phyloP scores from a whole-genome alignment of 2,113 vertebrate genomes.

The Larimichthys polyactis region DNA sequence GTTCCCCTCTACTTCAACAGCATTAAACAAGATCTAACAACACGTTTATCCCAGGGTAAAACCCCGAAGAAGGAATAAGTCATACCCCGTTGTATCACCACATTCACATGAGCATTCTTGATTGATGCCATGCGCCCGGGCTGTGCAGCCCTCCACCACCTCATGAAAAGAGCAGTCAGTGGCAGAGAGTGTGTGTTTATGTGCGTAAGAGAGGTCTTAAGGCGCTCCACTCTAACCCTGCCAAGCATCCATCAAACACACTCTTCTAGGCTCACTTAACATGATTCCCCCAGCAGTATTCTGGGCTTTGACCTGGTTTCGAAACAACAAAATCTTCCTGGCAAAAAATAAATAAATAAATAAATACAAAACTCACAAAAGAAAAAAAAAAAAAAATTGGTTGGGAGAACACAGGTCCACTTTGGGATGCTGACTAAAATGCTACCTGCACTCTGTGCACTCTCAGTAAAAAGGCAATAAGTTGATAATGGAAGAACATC shows the following conservation, averaged over 20 bases:
- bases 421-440: constrained; percentile 27
- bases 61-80: constrained; percentile 35
- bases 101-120: constrained; percentile 62
- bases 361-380: not conserved
- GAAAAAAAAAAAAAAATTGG: not conserved
- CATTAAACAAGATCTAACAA: constrained; percentile 32
- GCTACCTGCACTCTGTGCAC: constrained; percentile 20
- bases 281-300: constrained; percentile 49
- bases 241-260: constrained; percentile 70
- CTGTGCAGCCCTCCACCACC: constrained; percentile 43
- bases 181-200: constrained; percentile 36
- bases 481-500: constrained; percentile 24
- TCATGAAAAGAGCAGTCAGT: constrained; percentile 57
- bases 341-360: constrained; percentile 20
- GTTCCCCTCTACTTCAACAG: not conserved
- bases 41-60: constrained; percentile 31
- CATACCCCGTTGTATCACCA: constrained; percentile 41
- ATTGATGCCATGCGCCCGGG: constrained; percentile 59
- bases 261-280: constrained; percentile 56
- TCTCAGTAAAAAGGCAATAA: constrained; percentile 36
- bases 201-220: constrained; percentile 50
- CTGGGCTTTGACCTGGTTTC: constrained; percentile 57
- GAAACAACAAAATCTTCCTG: constrained; percentile 41
- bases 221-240: constrained; percentile 62
- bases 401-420: constrained; percentile 24